Evolutionary conservation across 2,113 vertebrate species (phyloP).

Genomic region (Romanogobio albipinnatus): DNA sequence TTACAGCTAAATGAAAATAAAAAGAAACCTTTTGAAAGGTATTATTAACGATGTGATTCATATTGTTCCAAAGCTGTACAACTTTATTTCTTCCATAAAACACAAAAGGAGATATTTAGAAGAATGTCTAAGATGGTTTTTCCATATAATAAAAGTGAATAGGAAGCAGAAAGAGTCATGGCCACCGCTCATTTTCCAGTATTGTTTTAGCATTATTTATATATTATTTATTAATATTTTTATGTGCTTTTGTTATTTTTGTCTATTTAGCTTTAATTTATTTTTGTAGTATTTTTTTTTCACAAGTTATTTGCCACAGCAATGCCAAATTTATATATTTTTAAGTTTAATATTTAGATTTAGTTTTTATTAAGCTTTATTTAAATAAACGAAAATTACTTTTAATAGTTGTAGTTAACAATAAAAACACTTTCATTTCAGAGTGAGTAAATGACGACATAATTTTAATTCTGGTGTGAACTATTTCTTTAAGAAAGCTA

Average conservation of each 20-base stretch:
- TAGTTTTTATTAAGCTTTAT: neutral
- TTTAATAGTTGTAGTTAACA: neutral
- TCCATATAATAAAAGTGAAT: neutral
- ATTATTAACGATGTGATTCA: neutral
- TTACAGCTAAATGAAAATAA: neutral
- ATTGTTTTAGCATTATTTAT: neutral
- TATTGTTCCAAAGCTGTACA: neutral
- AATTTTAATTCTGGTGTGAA: neutral
- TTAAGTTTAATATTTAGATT: neutral
- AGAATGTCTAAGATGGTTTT: neutral
- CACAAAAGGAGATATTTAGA: neutral
- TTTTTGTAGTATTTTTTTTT: neutral
- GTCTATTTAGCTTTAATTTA: neutral
- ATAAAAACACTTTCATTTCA: neutral
- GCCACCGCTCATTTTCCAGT: neutral
- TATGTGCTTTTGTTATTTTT: too few species aligned
- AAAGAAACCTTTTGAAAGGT: neutral
- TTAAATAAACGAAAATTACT: neutral
- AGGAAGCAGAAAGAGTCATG: neutral
- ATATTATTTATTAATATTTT: neutral
- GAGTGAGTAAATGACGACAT: neutral
- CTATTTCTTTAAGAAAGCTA: constrained; percentile 1
- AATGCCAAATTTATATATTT: neutral
- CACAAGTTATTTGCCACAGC: neutral
- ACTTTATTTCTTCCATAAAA: neutral